phyloP scores from a whole-genome alignment of 2,113 vertebrate species.

The Cynocephalus volans region DNA sequence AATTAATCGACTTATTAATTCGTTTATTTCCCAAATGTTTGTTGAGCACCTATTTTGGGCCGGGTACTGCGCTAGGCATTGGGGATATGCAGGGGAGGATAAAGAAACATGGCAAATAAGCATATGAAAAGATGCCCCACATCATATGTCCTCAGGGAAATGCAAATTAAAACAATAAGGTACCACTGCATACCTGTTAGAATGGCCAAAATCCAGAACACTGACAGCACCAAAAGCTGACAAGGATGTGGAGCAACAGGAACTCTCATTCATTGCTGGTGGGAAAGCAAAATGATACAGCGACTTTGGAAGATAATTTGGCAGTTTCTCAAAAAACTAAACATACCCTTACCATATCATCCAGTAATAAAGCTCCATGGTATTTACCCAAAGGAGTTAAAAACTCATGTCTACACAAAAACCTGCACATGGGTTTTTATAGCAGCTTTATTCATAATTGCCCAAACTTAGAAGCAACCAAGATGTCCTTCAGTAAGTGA shows the following conservation, averaged over 20 bases:
- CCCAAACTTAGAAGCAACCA: not conserved
- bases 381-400: not conserved
- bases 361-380: not conserved
- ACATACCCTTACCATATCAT: not conserved
- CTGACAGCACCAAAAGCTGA: not conserved
- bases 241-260: not conserved
- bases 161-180: not conserved
- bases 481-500: not conserved
- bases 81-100: not conserved
- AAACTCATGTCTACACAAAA: not conserved
- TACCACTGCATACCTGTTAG: not conserved
- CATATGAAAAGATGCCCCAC: not conserved
- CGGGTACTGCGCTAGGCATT: not conserved
- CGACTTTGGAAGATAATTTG: not conserved
- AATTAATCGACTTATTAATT: not conserved
- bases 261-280: not conserved
- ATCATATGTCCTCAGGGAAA: not conserved
- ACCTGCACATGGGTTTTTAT: not conserved
- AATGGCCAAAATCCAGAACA: not conserved
- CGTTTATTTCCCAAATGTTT: slow-evolving; percentile 5
- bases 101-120: not conserved
- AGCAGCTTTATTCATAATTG: not conserved
- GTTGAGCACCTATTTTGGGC: not conserved
- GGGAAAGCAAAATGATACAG: not conserved
- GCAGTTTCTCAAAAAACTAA: not conserved